Base-by-base conservation (phyloP, 2,797 vertebrate species). In the Gymnodraco acuticeps region DNA sequence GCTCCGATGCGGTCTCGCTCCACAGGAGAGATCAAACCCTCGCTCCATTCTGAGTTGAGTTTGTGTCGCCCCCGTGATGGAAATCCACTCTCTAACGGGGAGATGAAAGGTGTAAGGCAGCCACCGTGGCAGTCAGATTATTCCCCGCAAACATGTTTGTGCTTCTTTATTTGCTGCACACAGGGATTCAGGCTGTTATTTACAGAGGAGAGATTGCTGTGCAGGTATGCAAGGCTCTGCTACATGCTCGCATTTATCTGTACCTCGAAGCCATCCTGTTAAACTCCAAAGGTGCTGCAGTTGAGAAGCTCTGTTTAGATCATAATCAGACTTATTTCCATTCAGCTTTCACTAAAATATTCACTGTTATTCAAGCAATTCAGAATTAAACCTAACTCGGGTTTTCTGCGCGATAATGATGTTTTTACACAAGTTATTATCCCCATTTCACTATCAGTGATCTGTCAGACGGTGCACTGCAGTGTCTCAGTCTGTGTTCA, bases 71-170 rank as follows among this genome's bases (percentile, higher is more conserved):
- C 85, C 82, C 61, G 33, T 91, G 91, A 92, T 74, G 82, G 89
- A 88, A 93, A 90, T 88, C 86, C 87, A 83, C 85, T 83, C 83
- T 80, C 58, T 46, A 62, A 77, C 83, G 50, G 10, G 33, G 79
- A 81, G 90, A 92, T 93, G 90, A 92, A 93, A 92, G 90, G 86
- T 88, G 84, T 68, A 75, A 87, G 78, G 81, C 69, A 55, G 74
- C 78, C 75, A 15, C 64, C 65, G 72, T 78, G 78, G 84, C 90
- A 68, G 84, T 42, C 78, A 79, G 88, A 90, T 91, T 88, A 90
- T 81, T 85, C 79, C 27, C 87, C 23, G 53, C 58, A 43, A 75
- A 87, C 80, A 53, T 78, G 87, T 87, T 83, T 85, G 86, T 75
- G 82, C 31, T 80, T 73, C 75, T 89, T 89, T 86, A 80, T 91